phyloP scores from a whole-genome alignment of 2,797 vertebrate species.

The Lutjanus argentimaculatus region DNA sequence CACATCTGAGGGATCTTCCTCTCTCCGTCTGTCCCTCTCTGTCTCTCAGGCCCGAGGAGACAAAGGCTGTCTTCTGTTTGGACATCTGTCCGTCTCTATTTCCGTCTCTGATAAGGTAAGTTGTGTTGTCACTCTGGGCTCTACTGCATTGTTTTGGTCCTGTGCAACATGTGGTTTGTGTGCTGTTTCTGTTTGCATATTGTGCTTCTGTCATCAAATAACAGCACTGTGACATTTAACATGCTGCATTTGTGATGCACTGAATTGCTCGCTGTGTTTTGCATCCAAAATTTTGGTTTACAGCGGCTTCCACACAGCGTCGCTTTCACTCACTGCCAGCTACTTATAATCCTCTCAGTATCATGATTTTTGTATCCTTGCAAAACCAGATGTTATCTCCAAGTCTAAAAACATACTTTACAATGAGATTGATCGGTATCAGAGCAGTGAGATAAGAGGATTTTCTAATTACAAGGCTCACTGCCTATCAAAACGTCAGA shows the following conservation, averaged over 20 bases:
- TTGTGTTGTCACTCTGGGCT: conserved; percentile 15
- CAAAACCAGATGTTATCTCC: not conserved
- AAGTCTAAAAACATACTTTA: not conserved
- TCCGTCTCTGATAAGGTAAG: conserved; percentile 77
- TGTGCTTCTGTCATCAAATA: not conserved
- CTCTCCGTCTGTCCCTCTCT: conserved; percentile 27
- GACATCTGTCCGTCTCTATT: conserved; percentile 76
- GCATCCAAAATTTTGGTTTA: not conserved
- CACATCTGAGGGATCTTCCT: conserved; percentile 29
- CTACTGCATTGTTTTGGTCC: not conserved
- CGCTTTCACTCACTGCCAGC: not conserved
- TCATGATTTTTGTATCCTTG: not conserved
- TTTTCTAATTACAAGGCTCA: not conserved
- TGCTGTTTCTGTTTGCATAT: conserved; percentile 1
- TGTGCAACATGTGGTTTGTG: conserved; percentile 4
- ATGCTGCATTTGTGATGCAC: not conserved
- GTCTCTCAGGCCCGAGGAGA: conserved; percentile 59
- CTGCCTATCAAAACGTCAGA: not conserved
- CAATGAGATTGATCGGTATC: not conserved
- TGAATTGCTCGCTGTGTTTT: not conserved
- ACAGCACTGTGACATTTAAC: not conserved
- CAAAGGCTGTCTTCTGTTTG: conserved; percentile 61
- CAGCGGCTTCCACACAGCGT: not conserved
- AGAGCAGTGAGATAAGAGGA: not conserved
- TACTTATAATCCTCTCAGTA: conserved; percentile 6